These are phyloP conservation scores for Oligia latruncula DNA, from an alignment of 2,888 invertebrate genomes.

Conservation along the genomic window DNA sequence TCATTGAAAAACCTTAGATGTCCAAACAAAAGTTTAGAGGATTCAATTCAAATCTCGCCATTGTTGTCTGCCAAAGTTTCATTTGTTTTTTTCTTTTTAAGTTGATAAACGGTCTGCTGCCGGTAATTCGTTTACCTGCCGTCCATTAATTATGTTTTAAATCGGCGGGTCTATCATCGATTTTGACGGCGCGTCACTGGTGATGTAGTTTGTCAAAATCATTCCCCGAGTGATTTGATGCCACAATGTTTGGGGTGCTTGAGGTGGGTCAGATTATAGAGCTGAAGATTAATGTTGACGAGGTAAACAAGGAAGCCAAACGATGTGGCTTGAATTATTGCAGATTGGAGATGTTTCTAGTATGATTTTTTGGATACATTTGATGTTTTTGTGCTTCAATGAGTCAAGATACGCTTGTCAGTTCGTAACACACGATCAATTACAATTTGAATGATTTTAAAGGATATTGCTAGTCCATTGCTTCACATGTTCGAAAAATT, in stretches of 20 bases:
- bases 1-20: constrained; percentile 79
- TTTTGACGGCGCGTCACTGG: constrained; percentile 82
- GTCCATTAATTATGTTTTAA: constrained; percentile 83
- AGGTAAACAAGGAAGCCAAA: constrained; percentile 12
- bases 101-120: constrained; percentile 77
- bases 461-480: not conserved
- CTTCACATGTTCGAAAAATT: not conserved
- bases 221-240: constrained; percentile 66
- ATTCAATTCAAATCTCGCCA: constrained; percentile 87
- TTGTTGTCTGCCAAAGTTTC: constrained; percentile 85
- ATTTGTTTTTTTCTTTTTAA: constrained; percentile 76
- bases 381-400: constrained; percentile 2
- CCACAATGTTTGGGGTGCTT: constrained; percentile 75
- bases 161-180: constrained; percentile 81
- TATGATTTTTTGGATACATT: not conserved
- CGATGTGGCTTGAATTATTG: not conserved
- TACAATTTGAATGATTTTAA: not conserved
- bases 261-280: constrained; percentile 59
- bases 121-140: constrained; percentile 74
- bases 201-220: constrained; percentile 84
- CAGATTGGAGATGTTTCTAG: not conserved
- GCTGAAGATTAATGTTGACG: constrained; percentile 57
- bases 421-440: no score
- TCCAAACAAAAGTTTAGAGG: constrained; percentile 77
- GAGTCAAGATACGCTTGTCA: not conserved